Evolutionary conservation across 2,888 invertebrate genomes (phyloP), one percentile per base, ranked within the genome.

Genomic region (Unio pictorum): DNA sequence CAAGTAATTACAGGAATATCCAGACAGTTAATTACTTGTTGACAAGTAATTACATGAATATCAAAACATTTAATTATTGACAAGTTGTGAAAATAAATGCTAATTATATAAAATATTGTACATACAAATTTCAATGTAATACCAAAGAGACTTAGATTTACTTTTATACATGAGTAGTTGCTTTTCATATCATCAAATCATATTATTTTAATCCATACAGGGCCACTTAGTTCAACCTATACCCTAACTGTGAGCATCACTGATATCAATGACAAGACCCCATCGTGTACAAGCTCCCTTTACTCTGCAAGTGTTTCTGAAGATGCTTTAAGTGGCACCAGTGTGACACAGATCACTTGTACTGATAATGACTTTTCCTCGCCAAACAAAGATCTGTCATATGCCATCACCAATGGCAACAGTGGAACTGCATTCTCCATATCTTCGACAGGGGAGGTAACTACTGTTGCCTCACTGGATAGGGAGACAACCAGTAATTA

Each of bases 181-280:
- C 11, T 45, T 45, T 45, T 45, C 15, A 45, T 4, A 45, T 45
- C 0, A 45, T 45, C 45, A 45, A 45, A 15, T 45, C 15, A 45
- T 11, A 34, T 61, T 23, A 34, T 11, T 63, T 55, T 56, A 18
- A 30, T 57, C 1, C 28, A 30, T 68, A 1, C 69, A 57, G 66
- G 75, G 26, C 66, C 79, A n/a, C 64, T 72, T 0, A 73, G 76
- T 8, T 81, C 76, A 26, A 72, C 67, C 18, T 71, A 79, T 23
- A 81, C 75, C 0, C 58, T 86, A 20, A 74, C 72, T 1, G 74
- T 87, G 0, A 69, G 65, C 2, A 68, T 87, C 15, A 63, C 71
- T 11, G 84, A 86, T 68, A 72, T 80, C 11, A 86, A 87, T 71
- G 86, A 87, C 72, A 81, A 86, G 67, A 55, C 69, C 1, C 88